Evolutionary conservation across 53 echinoderm and acorn worm genomes (phyloP), one percentile per base, ranked within the genome.

Genomic region (Echinometra lucunter): DNA sequence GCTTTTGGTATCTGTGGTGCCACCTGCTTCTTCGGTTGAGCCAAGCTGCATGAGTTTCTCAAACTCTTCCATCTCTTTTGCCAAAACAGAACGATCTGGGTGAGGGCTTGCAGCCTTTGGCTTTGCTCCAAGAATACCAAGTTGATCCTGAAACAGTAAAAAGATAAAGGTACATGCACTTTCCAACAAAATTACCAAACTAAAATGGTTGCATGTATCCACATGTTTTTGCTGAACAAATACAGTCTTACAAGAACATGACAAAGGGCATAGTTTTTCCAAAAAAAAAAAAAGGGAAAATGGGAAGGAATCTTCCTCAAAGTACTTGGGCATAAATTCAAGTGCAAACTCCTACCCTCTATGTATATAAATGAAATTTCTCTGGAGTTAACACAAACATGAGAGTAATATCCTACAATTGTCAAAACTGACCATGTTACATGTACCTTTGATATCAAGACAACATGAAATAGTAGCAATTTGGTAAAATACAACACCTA

Each of bases 61-160:
- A 96, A 95, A 96, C 82, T 97, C 97, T 95, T 96, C 96, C 96
- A 97, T 98, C 74, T 97, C 98, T 63, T 95, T 96, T 74, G 92
- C 95, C 88, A 96, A 44, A 16, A 44, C 85, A 25, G 85, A 66
- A 12, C 40, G 94, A 58, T 94, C 85, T 42, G 85, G 83, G 42
- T 94, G 94, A 4, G 94, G 94, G 81, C 75, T 93, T 32, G 75
- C 55, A 15, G 66, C 66, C 94, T 83, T 94, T 5, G 94, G 66
- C 21, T 58, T 94, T 4, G 82, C 21, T 25, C 85, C 82, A 58
- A 63, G 85, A 94, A 60, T 83, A 42, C 35, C 85, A n/a, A 45
- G 94, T 66, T 94, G 82, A 94, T 82, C 94, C 94, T 94, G 45
- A 83, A 85, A 85, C 2, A 85, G 85, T 21, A 25, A 49, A 10